Conservation (phyloP, 1,140 invertebrate genomes). For the Leptinotarsa defecta region DNA sequence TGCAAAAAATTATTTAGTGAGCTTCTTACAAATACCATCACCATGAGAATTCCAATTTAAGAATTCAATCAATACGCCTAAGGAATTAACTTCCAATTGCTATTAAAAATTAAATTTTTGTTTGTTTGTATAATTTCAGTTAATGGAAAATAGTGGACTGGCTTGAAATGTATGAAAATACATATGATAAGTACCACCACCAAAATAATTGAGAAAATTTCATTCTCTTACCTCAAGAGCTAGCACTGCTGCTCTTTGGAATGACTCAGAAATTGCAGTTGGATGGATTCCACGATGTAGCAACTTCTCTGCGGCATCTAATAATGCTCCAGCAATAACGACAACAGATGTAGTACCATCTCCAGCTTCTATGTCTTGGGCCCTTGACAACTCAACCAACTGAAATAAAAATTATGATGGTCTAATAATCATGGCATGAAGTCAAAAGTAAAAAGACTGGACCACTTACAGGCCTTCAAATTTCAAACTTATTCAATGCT, state of each 20-base stretch:
- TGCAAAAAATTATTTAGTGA: too few species aligned
- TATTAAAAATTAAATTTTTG: too few species aligned
- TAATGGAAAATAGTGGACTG: not conserved
- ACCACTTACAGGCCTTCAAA: too few species aligned
- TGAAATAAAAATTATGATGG: conserved; percentile 52
- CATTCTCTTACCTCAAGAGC: conserved; percentile 68
- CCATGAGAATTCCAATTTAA: too few species aligned
- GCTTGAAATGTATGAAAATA: not conserved
- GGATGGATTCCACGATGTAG: conserved; percentile 96
- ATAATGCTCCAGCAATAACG: conserved; percentile 91
- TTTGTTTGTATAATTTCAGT: not conserved
- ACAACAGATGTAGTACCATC: conserved; percentile 99
- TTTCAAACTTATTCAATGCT: too few species aligned
- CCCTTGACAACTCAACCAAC: conserved; percentile 97
- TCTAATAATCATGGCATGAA: too few species aligned
- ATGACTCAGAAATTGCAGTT: conserved; percentile 95
- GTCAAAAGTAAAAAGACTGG: too few species aligned
- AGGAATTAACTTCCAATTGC: too few species aligned
- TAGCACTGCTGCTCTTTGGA: conserved; percentile 86
- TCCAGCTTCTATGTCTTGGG: conserved; percentile 98
- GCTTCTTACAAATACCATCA: too few species aligned
- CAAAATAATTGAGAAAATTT: not conserved
- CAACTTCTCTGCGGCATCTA: conserved; percentile 94
- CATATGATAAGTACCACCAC: not conserved
- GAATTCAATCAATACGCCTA: too few species aligned